Conservation (phyloP, 2,113 vertebrate genomes). For the Lamprotornis superbus region DNA sequence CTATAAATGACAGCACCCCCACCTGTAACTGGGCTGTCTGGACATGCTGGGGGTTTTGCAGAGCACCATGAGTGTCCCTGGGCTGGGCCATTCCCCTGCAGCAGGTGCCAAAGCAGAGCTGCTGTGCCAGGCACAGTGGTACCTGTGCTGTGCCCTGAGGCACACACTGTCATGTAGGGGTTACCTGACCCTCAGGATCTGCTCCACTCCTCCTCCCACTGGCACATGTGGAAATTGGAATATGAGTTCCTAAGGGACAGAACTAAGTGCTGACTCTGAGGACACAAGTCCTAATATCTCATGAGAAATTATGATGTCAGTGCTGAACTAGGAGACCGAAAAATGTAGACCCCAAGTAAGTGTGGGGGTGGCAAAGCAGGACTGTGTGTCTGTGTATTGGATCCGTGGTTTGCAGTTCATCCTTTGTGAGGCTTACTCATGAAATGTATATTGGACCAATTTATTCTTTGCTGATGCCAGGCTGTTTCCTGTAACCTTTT, state of each 20-base stretch:
- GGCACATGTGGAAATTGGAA: background rate
- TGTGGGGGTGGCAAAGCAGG: background rate
- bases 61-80: background rate
- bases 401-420: background rate
- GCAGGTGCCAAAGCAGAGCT: fast-evolving
- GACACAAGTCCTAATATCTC: background rate
- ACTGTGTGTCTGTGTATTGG: fast-evolving
- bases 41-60: background rate
- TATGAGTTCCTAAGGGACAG: background rate
- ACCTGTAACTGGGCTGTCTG: background rate
- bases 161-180: background rate
- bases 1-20: fast-evolving
- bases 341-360: background rate
- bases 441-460: background rate
- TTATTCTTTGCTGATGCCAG: background rate
- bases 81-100: background rate
- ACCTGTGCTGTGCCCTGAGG: background rate
- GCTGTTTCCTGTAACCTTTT: background rate
- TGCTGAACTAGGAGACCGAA: background rate
- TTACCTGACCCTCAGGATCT: background rate
- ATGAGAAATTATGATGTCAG: background rate
- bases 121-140: too few relatives aligned
- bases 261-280: background rate
- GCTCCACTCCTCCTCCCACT: background rate
- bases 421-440: background rate